A percentile compares a stretch with the other conserved stretches of the same genome.
Conservation (phyloP, 2,113 vertebrate genomes). For the Crotophaga sulcirostris region DNA sequence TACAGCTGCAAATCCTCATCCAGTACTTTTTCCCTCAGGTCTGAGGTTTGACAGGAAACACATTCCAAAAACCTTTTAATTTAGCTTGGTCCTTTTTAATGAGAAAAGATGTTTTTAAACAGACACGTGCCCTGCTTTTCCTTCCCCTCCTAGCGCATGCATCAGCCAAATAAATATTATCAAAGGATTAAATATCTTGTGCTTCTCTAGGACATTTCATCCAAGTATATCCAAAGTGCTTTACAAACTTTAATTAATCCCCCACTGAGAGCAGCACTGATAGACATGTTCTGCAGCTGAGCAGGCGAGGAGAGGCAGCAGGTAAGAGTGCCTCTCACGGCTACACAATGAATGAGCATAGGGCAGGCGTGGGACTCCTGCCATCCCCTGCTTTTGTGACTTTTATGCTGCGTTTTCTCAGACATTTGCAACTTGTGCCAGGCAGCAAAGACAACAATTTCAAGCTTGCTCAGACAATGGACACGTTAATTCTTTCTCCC, state of each 20-base stretch:
- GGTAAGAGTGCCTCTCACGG: rapidly evolving
- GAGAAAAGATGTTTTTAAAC: constrained; percentile 44
- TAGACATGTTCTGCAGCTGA: background rate
- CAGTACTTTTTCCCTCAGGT: background rate
- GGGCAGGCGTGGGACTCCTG: background rate
- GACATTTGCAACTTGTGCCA: background rate
- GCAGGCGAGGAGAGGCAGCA: rapidly evolving
- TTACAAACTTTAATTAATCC: constrained; percentile 20
- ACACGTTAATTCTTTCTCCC: background rate
- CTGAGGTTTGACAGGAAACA: background rate
- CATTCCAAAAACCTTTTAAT: constrained; percentile 29
- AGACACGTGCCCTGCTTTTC: background rate
- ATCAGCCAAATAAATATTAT: constrained; percentile 47
- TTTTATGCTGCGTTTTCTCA: background rate
- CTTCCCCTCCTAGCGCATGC: background rate
- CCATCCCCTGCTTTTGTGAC: background rate
- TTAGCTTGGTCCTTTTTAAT: constrained; percentile 28
- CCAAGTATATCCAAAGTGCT: background rate
- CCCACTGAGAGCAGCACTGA: background rate
- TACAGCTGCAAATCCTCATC: background rate
- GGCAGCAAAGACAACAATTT: background rate
- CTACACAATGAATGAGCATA: rapidly evolving
- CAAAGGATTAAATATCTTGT: constrained; percentile 26
- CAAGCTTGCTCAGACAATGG: rapidly evolving
- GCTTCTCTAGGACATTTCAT: background rate